Conservation (phyloP, 1,140 invertebrate genomes). For the Dryas iulia region DNA sequence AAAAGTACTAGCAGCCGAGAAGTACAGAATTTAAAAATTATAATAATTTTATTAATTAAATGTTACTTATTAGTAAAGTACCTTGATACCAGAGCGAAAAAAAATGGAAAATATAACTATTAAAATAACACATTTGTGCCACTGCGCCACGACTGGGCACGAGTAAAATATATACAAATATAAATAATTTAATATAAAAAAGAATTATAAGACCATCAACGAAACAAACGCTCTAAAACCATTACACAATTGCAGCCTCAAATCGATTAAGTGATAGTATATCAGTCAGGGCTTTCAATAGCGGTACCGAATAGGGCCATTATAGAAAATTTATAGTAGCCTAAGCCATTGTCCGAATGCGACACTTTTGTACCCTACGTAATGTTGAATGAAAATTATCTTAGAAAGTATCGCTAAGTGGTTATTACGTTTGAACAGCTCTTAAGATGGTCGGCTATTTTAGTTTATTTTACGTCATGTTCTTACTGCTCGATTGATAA, state of each 20-base stretch:
- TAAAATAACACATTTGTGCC: no score
- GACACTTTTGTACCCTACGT: constrained; percentile 45
- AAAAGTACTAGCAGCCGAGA: no score
- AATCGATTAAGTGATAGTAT: constrained; percentile 44
- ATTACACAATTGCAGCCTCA: constrained; percentile 32
- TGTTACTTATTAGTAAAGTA: no score
- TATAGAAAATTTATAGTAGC: constrained; percentile 48
- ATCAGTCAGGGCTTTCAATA: constrained; percentile 37
- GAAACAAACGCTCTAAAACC: background rate
- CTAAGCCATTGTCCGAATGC: constrained; percentile 44
- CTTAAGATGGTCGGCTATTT: background rate
- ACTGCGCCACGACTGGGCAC: no score
- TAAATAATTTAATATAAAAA: no score
- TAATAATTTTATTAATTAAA: no score
- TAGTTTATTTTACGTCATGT: constrained; percentile 3
- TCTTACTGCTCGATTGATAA: background rate
- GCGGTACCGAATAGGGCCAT: constrained; percentile 38
- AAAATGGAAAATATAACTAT: no score
- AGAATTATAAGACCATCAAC: background rate
- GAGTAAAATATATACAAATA: no score
- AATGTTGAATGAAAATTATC: constrained; percentile 46
- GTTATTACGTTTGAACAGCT: constrained; percentile 11
- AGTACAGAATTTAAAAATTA: no score
- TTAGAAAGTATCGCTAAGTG: constrained; percentile 26
- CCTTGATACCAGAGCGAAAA: no score